phyloP scores from a whole-genome alignment of 2,113 vertebrate genomes.

The Rhea pennata region DNA sequence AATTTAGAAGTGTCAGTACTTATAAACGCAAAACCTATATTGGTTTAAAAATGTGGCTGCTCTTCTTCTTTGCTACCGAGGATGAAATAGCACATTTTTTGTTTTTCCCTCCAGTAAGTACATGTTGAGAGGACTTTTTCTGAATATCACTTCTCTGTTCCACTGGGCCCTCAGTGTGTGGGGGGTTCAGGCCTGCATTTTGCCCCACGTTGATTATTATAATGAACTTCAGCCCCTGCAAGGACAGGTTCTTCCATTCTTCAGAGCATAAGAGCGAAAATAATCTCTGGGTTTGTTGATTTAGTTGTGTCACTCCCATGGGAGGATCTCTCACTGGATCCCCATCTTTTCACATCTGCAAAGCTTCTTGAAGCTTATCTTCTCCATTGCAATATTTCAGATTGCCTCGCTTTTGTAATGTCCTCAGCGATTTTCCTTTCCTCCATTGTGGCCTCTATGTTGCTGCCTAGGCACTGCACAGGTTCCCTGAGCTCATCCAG shows the following conservation, averaged over 20 bases:
- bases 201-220: background rate
- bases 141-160: background rate
- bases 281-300: background rate
- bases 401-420: background rate
- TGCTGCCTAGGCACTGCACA: background rate
- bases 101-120: background rate
- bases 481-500: background rate
- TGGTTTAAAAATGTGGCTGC: background rate
- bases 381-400: background rate
- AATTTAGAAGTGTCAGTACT: background rate
- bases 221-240: background rate
- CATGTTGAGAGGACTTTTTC: background rate
- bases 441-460: background rate
- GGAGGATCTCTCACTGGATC: background rate
- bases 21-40: background rate
- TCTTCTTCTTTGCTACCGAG: background rate
- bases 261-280: background rate
- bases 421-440: background rate
- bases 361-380: background rate
- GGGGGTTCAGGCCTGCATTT: background rate
- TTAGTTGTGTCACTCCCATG: background rate
- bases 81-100: background rate
- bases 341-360: background rate
- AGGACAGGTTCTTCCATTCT: background rate
- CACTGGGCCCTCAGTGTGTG: background rate